A percentile compares a stretch with the other conserved stretches of the same genome.
These are phyloP conservation scores for Channa argus DNA, from an alignment of 2,113 vertebrate genomes.

Conservation along the genomic window DNA sequence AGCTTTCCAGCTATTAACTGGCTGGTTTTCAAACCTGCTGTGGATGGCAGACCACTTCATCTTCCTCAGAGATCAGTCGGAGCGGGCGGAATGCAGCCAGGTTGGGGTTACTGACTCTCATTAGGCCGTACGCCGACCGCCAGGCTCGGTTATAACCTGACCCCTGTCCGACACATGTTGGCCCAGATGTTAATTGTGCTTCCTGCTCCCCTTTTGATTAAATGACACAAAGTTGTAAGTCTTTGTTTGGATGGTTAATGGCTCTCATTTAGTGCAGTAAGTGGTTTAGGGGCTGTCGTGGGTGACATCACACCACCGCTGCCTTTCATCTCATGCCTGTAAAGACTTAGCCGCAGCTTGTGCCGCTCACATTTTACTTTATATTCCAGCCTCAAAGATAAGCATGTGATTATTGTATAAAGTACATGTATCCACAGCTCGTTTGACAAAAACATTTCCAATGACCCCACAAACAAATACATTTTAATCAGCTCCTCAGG, in stretches of 20 bases:
- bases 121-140: constrained; percentile 59
- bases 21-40: constrained; percentile 64
- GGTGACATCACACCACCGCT: constrained; percentile 73
- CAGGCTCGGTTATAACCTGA: constrained; percentile 48
- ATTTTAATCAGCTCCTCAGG: no score
- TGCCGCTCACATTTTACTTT: no score
- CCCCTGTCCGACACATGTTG: constrained; percentile 72
- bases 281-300: constrained; percentile 70
- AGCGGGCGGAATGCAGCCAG: constrained; percentile 43
- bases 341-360: constrained; percentile 6
- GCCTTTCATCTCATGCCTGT: constrained; percentile 69
- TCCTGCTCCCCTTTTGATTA: constrained; percentile 81
- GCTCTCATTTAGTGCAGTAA: constrained; percentile 76
- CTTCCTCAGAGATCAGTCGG: constrained; percentile 71
- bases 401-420: no score
- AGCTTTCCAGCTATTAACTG: constrained; percentile 58
- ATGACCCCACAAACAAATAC: no score
- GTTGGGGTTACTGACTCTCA: constrained; percentile 71
- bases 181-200: constrained; percentile 80
- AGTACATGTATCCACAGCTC: no score
- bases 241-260: constrained; percentile 79
- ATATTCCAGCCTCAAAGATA: no score
- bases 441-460: no score
- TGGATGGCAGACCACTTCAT: constrained; percentile 69
- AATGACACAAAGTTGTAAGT: constrained; percentile 71